Base-by-base conservation (phyloP, 2,888 invertebrate genomes). In the Tinea pellionella region DNA sequence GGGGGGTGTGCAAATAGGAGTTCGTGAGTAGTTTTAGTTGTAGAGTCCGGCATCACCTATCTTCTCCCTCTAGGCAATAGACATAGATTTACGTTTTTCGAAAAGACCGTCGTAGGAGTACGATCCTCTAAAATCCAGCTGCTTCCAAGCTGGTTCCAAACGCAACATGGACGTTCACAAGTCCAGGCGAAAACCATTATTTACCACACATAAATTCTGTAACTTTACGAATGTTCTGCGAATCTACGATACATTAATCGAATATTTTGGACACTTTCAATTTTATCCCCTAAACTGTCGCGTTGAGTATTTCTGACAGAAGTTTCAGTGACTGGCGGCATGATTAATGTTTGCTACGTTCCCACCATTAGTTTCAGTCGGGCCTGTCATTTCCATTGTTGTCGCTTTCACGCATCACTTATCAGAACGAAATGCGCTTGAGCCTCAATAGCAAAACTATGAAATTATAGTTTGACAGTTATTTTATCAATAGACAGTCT, bases 271-370 rank as follows among this genome's bases (percentile, higher is more conserved):
- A 47, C 13, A 16, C 47, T 47, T 47, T 47, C 47, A 57, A 57
- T 32, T 30, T 57, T 57, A 57, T 57, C 15, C 57, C 57, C 57
- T 13, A 32, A 57, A 55, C 19, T 29, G 55, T 19, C 55, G 55
- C 18, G 29, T 19, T 8, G 55, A 18, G 47, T 19, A 55, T 24
- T 29, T 24, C 32, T 57, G 57, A 19, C 42, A 42, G 42, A 59
- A 59, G 3, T 59, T 37, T 41, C 59, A 18, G 41, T 59, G 59
- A 59, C 42, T 18, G 42, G 41, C 42, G 62, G 55, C 57, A 65
- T 69, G 71, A 71, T 71, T 69, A 69, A 71, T 69, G 65, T 63
- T 62, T 59, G 55, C 59, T 60, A 65, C 66, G 64, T 64, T 64
- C 65, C 61, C 63, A 66, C 63, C 66, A 67, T 66, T 66, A 63